Conservation (phyloP, 1,140 invertebrate species). For the Drosophila pallidifrons region DNA sequence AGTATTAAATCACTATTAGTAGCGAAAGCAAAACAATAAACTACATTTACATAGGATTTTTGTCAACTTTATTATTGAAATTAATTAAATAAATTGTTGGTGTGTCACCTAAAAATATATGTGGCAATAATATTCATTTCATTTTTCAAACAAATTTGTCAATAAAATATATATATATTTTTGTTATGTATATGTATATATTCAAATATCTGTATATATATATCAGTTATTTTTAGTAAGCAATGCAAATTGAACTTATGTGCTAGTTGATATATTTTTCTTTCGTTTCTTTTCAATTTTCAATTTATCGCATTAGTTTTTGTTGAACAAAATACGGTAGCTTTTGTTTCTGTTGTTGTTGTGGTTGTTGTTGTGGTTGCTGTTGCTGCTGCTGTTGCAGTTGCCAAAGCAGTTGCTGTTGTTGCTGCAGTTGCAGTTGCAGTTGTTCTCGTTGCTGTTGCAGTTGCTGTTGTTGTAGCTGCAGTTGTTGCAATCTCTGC, state of each 20-base stretch:
- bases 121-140: conserved; percentile 53
- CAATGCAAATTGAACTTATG: conserved; percentile 68
- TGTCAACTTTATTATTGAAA: conserved; percentile 71
- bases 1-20: conserved; percentile 53
- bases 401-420: conserved; percentile 4
- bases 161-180: conserved; percentile 61
- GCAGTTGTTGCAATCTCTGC: conserved; percentile 32
- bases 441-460: conserved; percentile 35
- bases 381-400: conserved; percentile 4
- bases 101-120: conserved; percentile 74
- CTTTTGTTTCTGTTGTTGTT: conserved; percentile 27
- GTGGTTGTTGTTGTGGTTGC: conserved; percentile 34
- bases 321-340: conserved; percentile 53
- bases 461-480: conserved; percentile 18
- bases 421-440: conserved; percentile 27
- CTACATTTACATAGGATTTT: conserved; percentile 60
- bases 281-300: conserved; percentile 31
- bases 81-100: conserved; percentile 34
- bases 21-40: conserved; percentile 54
- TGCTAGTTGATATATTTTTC: conserved; percentile 35
- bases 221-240: conserved; percentile 56
- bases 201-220: conserved; percentile 38
- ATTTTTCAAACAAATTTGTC: conserved; percentile 58
- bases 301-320: conserved; percentile 47
- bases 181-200: conserved; percentile 41